Evolutionary conservation across 2,113 vertebrate genomes (phyloP).

Genomic region (Stegostoma tigrinum): DNA sequence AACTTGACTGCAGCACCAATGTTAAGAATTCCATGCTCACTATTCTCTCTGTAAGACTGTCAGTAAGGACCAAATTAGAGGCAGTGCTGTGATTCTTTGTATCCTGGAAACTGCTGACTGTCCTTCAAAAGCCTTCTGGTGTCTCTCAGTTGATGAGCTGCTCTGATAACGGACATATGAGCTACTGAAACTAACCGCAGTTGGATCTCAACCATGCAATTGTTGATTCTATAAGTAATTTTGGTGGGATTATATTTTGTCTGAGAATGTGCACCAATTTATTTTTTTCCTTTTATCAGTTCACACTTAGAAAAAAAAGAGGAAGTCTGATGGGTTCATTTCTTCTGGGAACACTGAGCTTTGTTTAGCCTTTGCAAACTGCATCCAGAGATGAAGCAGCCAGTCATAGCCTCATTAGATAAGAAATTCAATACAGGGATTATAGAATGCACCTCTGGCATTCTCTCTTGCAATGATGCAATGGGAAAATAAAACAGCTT

Average conservation of each 20-base stretch:
- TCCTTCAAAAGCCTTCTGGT: neutral
- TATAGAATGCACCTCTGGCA: neutral
- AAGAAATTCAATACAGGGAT: slow-evolving; percentile 18
- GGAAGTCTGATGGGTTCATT: neutral
- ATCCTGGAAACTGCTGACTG: neutral
- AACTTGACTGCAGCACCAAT: neutral
- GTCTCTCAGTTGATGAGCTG: neutral
- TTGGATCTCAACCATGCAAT: neutral
- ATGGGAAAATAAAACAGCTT: neutral
- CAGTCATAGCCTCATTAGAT: neutral
- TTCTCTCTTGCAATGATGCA: neutral
- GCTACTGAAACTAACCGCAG: neutral
- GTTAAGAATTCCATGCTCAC: neutral
- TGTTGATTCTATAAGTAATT: neutral
- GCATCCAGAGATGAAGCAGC: neutral
- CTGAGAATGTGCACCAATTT: slow-evolving; percentile 9
- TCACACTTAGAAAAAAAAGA: neutral
- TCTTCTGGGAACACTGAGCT: neutral
- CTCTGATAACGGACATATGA: neutral
- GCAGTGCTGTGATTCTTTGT: neutral
- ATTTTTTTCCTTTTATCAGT: neutral
- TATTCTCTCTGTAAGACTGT: neutral
- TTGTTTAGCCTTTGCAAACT: neutral
- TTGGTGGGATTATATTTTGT: slow-evolving; percentile 18
- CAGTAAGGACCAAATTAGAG: neutral